Evolutionary conservation across 1,140 invertebrate genomes (phyloP).

Genomic region (Muscidifurax raptorellus): DNA sequence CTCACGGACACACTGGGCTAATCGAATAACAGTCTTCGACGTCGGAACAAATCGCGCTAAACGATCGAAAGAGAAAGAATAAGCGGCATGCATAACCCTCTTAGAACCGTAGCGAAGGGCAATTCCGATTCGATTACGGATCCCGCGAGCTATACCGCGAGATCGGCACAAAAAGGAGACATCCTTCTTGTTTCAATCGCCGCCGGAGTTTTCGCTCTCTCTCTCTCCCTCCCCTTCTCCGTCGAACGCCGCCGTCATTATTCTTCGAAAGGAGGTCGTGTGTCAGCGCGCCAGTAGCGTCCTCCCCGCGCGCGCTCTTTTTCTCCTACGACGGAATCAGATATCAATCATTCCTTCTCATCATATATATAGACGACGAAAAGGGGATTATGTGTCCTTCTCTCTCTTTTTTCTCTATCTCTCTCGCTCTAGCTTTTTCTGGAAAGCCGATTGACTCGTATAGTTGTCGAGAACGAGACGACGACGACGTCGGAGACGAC

Average conservation of each 20-base stretch:
- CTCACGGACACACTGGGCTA: no score
- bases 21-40: no score
- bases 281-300: not conserved
- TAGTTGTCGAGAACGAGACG: not conserved
- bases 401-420: not conserved
- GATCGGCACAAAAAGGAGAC: not conserved
- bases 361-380: not conserved
- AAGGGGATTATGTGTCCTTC: not conserved
- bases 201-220: not conserved
- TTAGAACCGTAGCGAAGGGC: not conserved
- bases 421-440: not conserved
- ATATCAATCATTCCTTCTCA: slow-evolving; percentile 11
- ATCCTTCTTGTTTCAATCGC: slow-evolving; percentile 33
- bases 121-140: slow-evolving; percentile 24
- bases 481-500: not conserved
- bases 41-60: no score
- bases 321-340: not conserved
- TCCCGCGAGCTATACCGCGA: not conserved
- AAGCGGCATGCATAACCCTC: not conserved
- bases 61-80: not conserved
- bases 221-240: not conserved
- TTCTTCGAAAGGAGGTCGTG: slow-evolving; percentile 27
- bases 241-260: not conserved
- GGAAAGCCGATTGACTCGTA: not conserved
- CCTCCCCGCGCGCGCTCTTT: not conserved